Conservation (phyloP, 1,140 invertebrate species). For the Temnothorax curvispinosus region DNA sequence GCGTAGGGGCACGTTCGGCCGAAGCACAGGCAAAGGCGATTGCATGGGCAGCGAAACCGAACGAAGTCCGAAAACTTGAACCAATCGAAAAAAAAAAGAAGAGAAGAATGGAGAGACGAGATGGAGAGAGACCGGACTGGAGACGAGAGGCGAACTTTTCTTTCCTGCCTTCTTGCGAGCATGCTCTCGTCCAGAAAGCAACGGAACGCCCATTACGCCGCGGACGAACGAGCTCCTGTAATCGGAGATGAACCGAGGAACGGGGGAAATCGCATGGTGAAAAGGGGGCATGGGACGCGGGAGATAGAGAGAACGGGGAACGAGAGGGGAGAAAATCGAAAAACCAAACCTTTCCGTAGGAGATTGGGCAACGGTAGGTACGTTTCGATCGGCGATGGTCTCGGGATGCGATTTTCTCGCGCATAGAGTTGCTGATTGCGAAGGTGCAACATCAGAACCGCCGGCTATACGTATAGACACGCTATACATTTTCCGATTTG, state of each 20-base stretch:
- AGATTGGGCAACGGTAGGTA: constrained; percentile 70
- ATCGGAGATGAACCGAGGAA: constrained; percentile 59
- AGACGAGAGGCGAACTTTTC: constrained; percentile 48
- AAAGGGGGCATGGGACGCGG: background rate
- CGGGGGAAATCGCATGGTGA: constrained; percentile 14
- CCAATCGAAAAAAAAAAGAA: constrained; percentile 59
- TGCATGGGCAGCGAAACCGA: constrained; percentile 62
- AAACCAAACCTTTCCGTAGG: constrained; percentile 62
- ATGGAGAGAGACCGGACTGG: constrained; percentile 16
- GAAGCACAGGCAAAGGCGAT: constrained; percentile 58
- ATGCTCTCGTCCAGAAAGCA: constrained; percentile 53
- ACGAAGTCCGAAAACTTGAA: constrained; percentile 68
- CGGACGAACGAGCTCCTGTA: constrained; percentile 53
- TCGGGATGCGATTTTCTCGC: constrained; percentile 71
- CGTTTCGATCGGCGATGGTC: constrained; percentile 67
- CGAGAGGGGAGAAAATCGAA: constrained; percentile 57
- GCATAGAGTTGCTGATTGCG: constrained; percentile 69
- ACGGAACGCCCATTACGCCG: constrained; percentile 68
- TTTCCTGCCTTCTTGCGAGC: constrained; percentile 24
- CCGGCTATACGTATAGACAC: background rate
- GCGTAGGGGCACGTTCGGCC: background rate
- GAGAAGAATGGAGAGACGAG: background rate
- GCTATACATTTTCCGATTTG: constrained; percentile 42
- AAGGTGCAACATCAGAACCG: constrained; percentile 55
- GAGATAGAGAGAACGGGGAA: background rate